phyloP scores from a whole-genome alignment of 1,140 invertebrate species.

The Octopus sinensis region DNA sequence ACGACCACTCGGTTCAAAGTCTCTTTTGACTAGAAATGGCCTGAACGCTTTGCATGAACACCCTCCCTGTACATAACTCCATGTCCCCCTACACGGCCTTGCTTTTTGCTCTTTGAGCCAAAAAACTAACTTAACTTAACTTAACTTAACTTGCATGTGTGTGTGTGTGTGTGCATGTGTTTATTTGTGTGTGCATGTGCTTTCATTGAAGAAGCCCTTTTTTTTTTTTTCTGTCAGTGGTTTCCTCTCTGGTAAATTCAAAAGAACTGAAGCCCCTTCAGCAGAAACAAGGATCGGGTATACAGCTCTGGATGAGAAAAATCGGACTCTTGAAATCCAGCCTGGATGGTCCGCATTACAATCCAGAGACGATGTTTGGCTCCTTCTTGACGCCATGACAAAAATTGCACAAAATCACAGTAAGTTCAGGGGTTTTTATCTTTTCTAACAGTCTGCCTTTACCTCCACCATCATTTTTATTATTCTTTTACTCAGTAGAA shows the following conservation, averaged over 20 bases:
- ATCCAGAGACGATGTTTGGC: conserved; percentile 16
- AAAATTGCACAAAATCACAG: conserved; percentile 21
- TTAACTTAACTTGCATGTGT: too few species aligned
- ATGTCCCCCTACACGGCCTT: too few species aligned
- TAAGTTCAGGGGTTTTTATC: conserved; percentile 2
- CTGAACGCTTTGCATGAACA: too few species aligned
- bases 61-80: too few species aligned
- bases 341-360: conserved; percentile 21
- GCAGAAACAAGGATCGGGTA: conserved; percentile 18
- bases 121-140: too few species aligned
- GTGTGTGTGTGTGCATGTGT: background rate
- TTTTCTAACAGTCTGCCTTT: too few species aligned
- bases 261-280: conserved; percentile 15
- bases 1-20: too few species aligned
- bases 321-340: conserved; percentile 5
- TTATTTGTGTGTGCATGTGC: background rate
- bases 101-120: too few species aligned
- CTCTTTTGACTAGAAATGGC: too few species aligned
- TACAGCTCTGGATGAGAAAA: conserved; percentile 14
- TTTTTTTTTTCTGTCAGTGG: conserved; percentile 18
- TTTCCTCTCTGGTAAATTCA: conserved; percentile 28
- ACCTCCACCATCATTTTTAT: too few species aligned
- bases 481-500: too few species aligned
- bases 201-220: background rate
- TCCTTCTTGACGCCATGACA: conserved; percentile 19